These are phyloP conservation scores for Lycia hirtaria DNA, from an alignment of 2,888 invertebrate genomes.

Conservation along the genomic window DNA sequence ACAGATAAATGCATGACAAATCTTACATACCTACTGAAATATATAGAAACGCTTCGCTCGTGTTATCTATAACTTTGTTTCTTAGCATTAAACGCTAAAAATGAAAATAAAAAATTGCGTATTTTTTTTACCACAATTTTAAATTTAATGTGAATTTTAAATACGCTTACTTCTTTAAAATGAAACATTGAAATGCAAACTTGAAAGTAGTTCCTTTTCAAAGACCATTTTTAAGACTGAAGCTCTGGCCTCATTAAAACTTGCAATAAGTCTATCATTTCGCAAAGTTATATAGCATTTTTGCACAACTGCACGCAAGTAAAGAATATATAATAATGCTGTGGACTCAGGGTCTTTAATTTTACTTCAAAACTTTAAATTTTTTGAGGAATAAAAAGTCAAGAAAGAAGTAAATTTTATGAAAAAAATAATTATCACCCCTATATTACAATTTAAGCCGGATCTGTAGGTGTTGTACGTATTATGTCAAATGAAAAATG, in stretches of 20 bases:
- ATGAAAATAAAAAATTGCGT: no score
- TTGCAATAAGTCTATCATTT: slow-evolving; percentile 18
- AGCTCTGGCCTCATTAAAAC: slow-evolving; percentile 32
- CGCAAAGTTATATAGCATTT: slow-evolving; percentile 6
- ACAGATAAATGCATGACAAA: no score
- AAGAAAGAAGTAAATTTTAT: not conserved
- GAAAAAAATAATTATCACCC: not conserved
- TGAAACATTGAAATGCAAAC: not conserved
- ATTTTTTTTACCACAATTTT: no score
- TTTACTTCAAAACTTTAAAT: not conserved
- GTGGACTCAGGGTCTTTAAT: not conserved
- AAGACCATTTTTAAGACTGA: slow-evolving; percentile 24
- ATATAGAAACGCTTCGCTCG: no score
- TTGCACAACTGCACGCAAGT: no score
- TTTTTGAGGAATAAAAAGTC: not conserved
- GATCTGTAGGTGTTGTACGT: not conserved
- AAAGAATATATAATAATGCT: slow-evolving; percentile 5
- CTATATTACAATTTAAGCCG: no score
- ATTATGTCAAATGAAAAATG: not conserved
- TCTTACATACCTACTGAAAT: no score
- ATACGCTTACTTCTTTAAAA: not conserved
- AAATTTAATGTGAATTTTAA: not conserved
- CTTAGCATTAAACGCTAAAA: no score
- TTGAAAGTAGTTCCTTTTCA: not conserved
- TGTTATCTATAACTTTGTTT: no score